Evolutionary conservation across 53 echinoderm and acorn worm genomes (phyloP), one percentile per base, ranked within the genome.

Genomic region (Astropecten irregularis): DNA sequence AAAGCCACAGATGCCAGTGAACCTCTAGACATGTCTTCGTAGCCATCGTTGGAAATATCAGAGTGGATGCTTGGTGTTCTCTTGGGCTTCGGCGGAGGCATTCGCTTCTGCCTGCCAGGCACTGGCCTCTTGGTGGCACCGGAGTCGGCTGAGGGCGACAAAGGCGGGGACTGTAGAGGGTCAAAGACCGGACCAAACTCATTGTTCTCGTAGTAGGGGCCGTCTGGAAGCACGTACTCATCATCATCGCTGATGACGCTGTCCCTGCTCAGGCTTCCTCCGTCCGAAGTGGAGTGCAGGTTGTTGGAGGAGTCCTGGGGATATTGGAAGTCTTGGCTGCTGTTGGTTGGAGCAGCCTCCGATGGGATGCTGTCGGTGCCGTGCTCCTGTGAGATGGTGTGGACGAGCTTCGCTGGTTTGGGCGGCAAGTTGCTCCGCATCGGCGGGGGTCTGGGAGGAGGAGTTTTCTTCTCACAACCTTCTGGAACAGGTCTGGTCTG

Each of bases 1-100:
- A 68, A 52, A 20, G 69, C 69, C 57, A 55, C 47, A 0, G 74
- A 74, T 8, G 76, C 86, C 26, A 85, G 62, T 1, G 88, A 70
- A 1, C 72, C 82, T 53, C 71, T 88, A 21, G 88, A 88, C 88
- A 88, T 88, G 65, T 88, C 88, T 29, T 88, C 88, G 25, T 88
- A 88, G 51, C 88, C 88, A 34, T 88, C 88, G 21, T 81, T 84
- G 2, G 86, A 85, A 31, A 85, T 64, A 40, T 85, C 86, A 0
- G 86, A 85, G 50, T 66, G 64, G 74, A 73, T 83, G 88, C 83
- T 88, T 0, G 38, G 73, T 10, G 63, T 62, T 51, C 74, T 44
- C 44, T 51, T 88, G 2, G 86, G 86, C 40, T 85, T 85, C 0
- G 86, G 51, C 4, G 86, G 86, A 40, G 86, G 74, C 1, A 16